Conservation (phyloP, 2,797 vertebrate genomes). For the Notamacropus eugenii region DNA sequence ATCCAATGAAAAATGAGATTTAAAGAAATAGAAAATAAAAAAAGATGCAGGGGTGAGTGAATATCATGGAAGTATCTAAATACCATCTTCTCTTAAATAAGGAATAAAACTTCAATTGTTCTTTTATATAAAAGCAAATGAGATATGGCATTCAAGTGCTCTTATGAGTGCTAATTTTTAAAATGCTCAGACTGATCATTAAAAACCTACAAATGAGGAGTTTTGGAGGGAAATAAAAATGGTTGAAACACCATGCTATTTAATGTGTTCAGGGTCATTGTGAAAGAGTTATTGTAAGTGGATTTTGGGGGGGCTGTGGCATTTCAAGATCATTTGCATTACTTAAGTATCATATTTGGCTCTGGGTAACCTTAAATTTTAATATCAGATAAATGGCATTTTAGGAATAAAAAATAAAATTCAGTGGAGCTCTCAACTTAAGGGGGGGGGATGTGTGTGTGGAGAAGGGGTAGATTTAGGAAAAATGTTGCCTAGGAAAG, state of each 20-base stretch:
- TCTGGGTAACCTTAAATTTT: not conserved
- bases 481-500: constrained; percentile 50
- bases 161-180: constrained; percentile 36
- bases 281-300: constrained; percentile 39
- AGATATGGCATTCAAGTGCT: constrained; percentile 47
- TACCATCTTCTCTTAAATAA: constrained; percentile 43
- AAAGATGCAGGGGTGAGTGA: not conserved
- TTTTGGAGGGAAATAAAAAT: constrained; percentile 66
- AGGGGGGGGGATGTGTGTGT: constrained; percentile 42
- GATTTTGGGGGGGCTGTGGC: constrained; percentile 49
- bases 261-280: constrained; percentile 56
- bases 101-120: constrained; percentile 45
- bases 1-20: constrained; percentile 45
- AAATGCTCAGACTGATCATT: constrained; percentile 70
- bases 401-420: not conserved
- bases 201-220: constrained; percentile 66
- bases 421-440: constrained; percentile 31
- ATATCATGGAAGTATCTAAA: constrained; percentile 40
- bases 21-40: constrained; percentile 51
- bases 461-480: constrained; percentile 64
- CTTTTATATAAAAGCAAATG: constrained; percentile 27
- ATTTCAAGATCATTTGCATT: constrained; percentile 71
- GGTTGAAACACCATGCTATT: constrained; percentile 69
- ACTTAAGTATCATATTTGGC: constrained; percentile 43
- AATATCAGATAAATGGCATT: not conserved